Evolutionary conservation across 2,797 vertebrate genomes (phyloP).

Genomic region (Trachops cirrhosus): DNA sequence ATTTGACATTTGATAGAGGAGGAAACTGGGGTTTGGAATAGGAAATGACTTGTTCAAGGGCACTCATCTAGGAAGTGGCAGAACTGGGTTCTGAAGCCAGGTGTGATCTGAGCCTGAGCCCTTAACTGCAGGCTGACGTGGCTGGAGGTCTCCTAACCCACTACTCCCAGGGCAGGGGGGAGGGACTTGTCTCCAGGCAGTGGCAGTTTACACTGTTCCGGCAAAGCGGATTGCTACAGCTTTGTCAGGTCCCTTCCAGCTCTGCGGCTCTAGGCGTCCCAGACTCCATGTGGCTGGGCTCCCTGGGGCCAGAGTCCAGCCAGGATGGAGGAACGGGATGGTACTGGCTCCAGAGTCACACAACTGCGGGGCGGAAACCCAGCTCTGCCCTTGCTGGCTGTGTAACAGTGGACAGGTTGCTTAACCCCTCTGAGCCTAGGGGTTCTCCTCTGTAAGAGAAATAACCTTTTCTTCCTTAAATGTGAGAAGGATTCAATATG

Average conservation of each 20-base stretch:
- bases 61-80: not conserved
- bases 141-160: not conserved
- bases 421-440: not conserved
- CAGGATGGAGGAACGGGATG: not conserved
- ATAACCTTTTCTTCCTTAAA: not conserved
- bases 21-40: not conserved
- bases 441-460: not conserved
- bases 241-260: constrained; percentile 7
- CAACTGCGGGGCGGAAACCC: not conserved
- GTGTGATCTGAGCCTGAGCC: not conserved
- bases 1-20: not conserved
- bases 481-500: not conserved
- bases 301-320: not conserved
- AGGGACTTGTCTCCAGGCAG: not conserved
- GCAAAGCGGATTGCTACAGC: not conserved
- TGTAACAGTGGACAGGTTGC: not conserved
- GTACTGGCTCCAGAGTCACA: not conserved
- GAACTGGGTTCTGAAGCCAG: not conserved
- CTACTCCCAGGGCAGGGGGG: not conserved
- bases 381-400: not conserved
- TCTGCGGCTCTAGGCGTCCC: not conserved
- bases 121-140: not conserved
- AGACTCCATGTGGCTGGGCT: not conserved
- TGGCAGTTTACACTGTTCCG: not conserved
- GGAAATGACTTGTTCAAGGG: not conserved